These are phyloP conservation scores for Rhingia campestris DNA, from an alignment of 2,888 invertebrate genomes.

Conservation along the genomic window DNA sequence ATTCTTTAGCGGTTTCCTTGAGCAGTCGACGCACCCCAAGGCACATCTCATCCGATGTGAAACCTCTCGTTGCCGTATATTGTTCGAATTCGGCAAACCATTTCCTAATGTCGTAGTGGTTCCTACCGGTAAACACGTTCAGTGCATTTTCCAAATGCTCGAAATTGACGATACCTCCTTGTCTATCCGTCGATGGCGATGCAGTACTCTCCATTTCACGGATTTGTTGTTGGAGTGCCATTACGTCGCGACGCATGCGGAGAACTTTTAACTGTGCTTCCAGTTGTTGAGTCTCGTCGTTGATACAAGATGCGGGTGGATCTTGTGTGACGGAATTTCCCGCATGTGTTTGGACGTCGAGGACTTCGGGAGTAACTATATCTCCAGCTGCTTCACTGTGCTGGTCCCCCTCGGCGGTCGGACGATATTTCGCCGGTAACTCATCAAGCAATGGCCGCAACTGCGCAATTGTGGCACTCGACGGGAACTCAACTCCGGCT, in stretches of 20 bases:
- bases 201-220: no score
- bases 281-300: neutral
- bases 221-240: no score
- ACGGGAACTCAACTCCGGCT: neutral
- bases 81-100: neutral
- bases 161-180: neutral
- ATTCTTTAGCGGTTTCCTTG: slow-evolving; percentile 1
- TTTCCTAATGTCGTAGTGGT: slow-evolving; percentile 1
- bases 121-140: neutral
- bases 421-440: neutral
- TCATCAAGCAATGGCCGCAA: neutral
- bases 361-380: no score
- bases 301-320: no score
- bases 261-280: slow-evolving; percentile 5
- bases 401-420: neutral
- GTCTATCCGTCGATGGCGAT: no score
- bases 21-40: neutral
- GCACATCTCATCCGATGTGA: neutral
- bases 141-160: neutral
- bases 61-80: neutral
- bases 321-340: no score
- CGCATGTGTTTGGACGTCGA: no score
- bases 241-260: neutral
- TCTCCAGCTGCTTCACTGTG: no score
- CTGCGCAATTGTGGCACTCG: neutral